Evolutionary conservation across 1,140 invertebrate genomes (phyloP).

Genomic region (Colletes gigas): DNA sequence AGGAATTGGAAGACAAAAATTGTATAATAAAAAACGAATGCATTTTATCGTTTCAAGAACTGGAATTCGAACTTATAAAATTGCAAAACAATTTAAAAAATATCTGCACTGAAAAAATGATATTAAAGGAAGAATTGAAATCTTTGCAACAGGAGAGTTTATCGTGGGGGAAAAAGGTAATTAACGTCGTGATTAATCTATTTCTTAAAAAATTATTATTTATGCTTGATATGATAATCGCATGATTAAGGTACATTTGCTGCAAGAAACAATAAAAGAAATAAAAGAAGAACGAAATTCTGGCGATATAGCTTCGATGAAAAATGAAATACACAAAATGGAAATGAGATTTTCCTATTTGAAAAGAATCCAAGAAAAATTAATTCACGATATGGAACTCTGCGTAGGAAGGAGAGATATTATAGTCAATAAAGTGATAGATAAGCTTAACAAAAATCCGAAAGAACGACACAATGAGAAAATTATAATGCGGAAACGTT

Average conservation of each 20-base stretch:
- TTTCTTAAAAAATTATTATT: not conserved
- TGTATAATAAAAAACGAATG: slow-evolving; percentile 82
- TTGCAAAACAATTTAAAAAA: slow-evolving; percentile 86
- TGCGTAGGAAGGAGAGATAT: slow-evolving; percentile 87
- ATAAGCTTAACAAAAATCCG: slow-evolving; percentile 81
- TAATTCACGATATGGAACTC: slow-evolving; percentile 88
- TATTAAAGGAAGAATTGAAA: slow-evolving; percentile 83
- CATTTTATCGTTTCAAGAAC: slow-evolving; percentile 81
- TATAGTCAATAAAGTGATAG: slow-evolving; percentile 83
- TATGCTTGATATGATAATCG: slow-evolving; percentile 25
- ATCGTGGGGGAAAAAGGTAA: slow-evolving; percentile 90
- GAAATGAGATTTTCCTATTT: slow-evolving; percentile 85
- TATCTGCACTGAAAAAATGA: slow-evolving; percentile 85
- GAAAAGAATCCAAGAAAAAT: slow-evolving; percentile 87
- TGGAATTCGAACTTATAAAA: slow-evolving; percentile 84
- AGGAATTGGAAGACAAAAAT: slow-evolving; percentile 84
- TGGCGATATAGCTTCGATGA: slow-evolving; percentile 88
- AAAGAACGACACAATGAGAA: slow-evolving; percentile 74
- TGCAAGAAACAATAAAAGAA: slow-evolving; percentile 85
- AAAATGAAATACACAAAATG: slow-evolving; percentile 91
- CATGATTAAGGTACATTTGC: slow-evolving; percentile 83
- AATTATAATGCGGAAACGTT: slow-evolving; percentile 73
- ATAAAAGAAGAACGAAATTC: slow-evolving; percentile 84
- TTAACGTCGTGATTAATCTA: slow-evolving; percentile 14
- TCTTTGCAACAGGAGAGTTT: slow-evolving; percentile 85